Evolutionary conservation across 2,797 vertebrate species (phyloP).

Genomic region (Alectoris magna): DNA sequence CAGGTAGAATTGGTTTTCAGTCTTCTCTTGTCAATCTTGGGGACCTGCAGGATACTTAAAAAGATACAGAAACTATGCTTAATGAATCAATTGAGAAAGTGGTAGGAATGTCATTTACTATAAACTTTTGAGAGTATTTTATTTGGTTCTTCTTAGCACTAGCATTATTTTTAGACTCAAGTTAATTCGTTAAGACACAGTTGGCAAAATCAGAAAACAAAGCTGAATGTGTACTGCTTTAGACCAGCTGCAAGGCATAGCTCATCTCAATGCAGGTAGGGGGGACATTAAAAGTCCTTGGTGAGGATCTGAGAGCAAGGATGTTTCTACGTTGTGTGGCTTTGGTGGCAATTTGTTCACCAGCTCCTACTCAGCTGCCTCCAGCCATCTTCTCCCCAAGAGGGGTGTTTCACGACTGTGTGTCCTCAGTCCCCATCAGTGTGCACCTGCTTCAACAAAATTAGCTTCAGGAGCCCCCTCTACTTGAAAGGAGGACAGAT

Average conservation of each 20-base stretch:
- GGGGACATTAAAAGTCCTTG: neutral
- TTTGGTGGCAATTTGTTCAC: neutral
- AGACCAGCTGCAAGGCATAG: neutral
- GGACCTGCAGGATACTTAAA: neutral
- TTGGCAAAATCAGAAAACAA: neutral
- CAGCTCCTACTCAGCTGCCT: neutral
- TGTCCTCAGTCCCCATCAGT: neutral
- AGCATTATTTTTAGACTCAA: neutral
- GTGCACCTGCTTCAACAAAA: neutral
- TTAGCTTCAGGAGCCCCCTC: neutral
- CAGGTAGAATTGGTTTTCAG: conserved; percentile 15
- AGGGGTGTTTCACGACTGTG: neutral
- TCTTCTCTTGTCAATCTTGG: neutral
- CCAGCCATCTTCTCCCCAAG: neutral
- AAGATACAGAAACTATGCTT: neutral
- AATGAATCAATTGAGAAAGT: neutral
- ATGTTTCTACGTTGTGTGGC: neutral
- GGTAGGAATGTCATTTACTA: neutral
- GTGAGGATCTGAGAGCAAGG: neutral
- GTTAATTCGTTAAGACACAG: neutral
- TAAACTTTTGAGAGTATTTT: neutral
- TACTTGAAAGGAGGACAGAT: neutral
- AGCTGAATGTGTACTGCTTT: fast-evolving
- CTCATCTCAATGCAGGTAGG: neutral
- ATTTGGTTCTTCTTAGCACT: neutral